A percentile compares a stretch with the other conserved stretches of the same genome.
Evolutionary conservation across 1,140 invertebrate genomes (phyloP).

Genomic region (Anadara kagoshimensis): DNA sequence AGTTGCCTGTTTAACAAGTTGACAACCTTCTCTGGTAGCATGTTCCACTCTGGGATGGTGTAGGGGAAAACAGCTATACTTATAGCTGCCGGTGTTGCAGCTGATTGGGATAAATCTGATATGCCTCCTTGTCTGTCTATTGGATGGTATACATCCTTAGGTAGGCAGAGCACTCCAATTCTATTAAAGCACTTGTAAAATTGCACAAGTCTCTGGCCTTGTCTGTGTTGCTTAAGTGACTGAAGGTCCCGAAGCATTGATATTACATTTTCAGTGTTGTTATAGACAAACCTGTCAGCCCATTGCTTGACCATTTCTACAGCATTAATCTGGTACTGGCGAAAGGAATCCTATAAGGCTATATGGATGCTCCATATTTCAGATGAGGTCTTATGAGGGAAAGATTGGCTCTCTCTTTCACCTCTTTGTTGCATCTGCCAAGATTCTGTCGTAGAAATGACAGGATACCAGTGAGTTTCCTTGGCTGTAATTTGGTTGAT

Average conservation of each 20-base stretch:
- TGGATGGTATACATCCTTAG: no score
- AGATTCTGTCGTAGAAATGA: slow-evolving; percentile 3
- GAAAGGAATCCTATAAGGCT: slow-evolving; percentile 1
- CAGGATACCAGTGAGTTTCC: not conserved
- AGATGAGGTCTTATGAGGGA: slow-evolving; percentile 2
- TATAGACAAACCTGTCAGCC: slow-evolving; percentile 4
- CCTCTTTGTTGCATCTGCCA: slow-evolving; percentile 7
- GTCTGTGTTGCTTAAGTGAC: no score
- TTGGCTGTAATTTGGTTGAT: slow-evolving; percentile 15
- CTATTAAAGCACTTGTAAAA: no score
- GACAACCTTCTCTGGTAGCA: slow-evolving; percentile 6
- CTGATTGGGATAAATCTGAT: no score
- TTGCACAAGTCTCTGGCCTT: not conserved
- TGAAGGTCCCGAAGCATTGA: slow-evolving; percentile 1
- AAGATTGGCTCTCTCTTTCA: slow-evolving; percentile 1
- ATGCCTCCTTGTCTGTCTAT: no score
- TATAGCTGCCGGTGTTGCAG: not conserved
- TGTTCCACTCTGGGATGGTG: no score
- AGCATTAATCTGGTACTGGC: slow-evolving; percentile 5
- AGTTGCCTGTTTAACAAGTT: slow-evolving; percentile 9
- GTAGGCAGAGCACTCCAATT: no score
- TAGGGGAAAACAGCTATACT: slow-evolving; percentile 13
- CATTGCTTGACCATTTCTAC: slow-evolving; percentile 1
- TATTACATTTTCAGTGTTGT: slow-evolving; percentile 3
- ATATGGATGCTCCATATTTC: slow-evolving; percentile 3